Percentiles rank a stretch among this genome's conserved stretches.
phyloP scores from a whole-genome alignment of 2,797 vertebrate genomes.

The Malacoraja senta region DNA sequence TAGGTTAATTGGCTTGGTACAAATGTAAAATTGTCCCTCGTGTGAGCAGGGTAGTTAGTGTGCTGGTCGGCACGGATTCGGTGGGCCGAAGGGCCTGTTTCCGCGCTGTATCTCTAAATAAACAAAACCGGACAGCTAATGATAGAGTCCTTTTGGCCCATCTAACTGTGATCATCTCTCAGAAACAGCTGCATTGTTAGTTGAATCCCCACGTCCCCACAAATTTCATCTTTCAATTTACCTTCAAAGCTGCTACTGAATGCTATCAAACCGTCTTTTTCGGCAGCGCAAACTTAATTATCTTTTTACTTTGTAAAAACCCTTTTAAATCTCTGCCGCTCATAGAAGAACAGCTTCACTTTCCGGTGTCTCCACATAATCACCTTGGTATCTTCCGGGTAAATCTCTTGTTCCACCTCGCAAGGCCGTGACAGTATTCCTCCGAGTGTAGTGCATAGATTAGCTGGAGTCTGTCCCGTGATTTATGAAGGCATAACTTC shows the following conservation, averaged over 20 bases:
- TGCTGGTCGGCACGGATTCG: too few relatives aligned
- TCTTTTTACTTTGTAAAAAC: not conserved
- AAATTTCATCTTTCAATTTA: not conserved
- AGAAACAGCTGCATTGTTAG: not conserved
- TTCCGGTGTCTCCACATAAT: not conserved
- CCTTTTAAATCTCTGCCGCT: not conserved
- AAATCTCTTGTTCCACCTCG: not conserved
- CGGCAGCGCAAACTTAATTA: not conserved
- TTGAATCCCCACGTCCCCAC: not conserved
- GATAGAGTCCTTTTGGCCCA: not conserved
- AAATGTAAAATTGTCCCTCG: too few relatives aligned
- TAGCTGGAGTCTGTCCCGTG: not conserved
- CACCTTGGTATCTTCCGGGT: not conserved
- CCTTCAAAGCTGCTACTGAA: not conserved
- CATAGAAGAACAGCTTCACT: not conserved
- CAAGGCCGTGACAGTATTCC: not conserved
- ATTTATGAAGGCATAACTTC: not conserved
- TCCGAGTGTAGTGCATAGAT: not conserved
- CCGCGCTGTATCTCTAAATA: too few relatives aligned
- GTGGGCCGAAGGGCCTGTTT: too few relatives aligned
- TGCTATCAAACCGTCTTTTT: not conserved
- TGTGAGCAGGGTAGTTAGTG: too few relatives aligned
- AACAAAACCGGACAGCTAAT: not conserved
- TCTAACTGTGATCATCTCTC: not conserved
- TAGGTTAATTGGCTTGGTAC: too few relatives aligned